Conservation (phyloP, 92 coral and sea anemone species). For the Chrysogorgia sp. region DNA sequence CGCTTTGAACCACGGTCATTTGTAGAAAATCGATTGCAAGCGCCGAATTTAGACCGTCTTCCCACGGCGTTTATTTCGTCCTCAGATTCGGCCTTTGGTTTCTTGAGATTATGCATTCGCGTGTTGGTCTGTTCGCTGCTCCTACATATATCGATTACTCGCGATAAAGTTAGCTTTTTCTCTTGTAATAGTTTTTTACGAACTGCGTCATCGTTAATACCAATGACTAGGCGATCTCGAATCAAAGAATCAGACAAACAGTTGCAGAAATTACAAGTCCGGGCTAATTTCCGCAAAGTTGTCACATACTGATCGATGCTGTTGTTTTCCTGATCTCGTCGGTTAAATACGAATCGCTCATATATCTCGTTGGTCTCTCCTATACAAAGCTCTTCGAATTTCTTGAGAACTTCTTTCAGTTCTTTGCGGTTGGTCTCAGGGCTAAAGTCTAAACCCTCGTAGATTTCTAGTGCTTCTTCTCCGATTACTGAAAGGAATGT, state of each 20-base stretch:
- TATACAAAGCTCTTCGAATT: too few species aligned
- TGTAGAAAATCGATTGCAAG: too few species aligned
- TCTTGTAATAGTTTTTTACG: constrained; percentile 16
- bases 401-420: too few species aligned
- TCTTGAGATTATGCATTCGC: not conserved
- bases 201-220: constrained; percentile 7
- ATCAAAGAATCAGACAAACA: constrained; percentile 25
- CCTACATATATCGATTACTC: constrained; percentile 19
- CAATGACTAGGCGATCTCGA: constrained; percentile 19
- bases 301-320: constrained; percentile 18
- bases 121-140: constrained; percentile 7
- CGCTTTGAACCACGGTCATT: too few species aligned
- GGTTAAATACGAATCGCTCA: too few species aligned
- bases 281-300: constrained; percentile 5
- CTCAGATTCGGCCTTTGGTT: not conserved
- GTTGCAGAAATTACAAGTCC: constrained; percentile 12
- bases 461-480: constrained; percentile 38
- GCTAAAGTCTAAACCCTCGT: constrained; percentile 41
- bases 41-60: too few species aligned
- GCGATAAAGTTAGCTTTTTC: constrained; percentile 2
- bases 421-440: too few species aligned
- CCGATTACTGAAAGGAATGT: constrained; percentile 48
- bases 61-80: constrained; percentile 8
- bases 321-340: too few species aligned
- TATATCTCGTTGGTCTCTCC: too few species aligned